phyloP scores from a whole-genome alignment of 1,140 invertebrate genomes.

The Heliconius eleuchia region DNA sequence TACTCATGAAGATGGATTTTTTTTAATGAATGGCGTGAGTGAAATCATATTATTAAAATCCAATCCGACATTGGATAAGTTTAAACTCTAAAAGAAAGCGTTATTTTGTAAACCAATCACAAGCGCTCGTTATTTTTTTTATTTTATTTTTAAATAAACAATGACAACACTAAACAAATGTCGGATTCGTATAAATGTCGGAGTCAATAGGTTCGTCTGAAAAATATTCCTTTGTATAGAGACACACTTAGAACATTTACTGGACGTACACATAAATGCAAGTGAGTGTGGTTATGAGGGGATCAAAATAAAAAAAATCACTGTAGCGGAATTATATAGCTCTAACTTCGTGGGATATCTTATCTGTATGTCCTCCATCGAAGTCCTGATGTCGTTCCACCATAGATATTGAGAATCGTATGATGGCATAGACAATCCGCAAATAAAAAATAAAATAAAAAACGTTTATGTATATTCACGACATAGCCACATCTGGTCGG shows the following conservation, averaged over 20 bases:
- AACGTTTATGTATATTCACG: constrained; percentile 29
- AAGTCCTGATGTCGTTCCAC: constrained; percentile 44
- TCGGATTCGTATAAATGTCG: constrained; percentile 63
- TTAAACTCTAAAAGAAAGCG: constrained; percentile 56
- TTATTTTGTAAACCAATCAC: constrained; percentile 81
- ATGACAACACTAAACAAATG: constrained; percentile 77
- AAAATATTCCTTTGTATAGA: constrained; percentile 17
- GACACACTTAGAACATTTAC: constrained; percentile 36
- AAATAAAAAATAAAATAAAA: constrained; percentile 31
- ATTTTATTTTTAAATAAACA: constrained; percentile 43
- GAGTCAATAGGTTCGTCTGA: constrained; percentile 26
- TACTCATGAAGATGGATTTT: constrained; percentile 49
- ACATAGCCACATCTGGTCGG: constrained; percentile 47
- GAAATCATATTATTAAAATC: constrained; percentile 53
- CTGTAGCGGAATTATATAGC: constrained; percentile 62
- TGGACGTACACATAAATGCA: constrained; percentile 73
- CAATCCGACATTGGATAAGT: constrained; percentile 73
- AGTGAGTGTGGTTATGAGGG: constrained; percentile 77
- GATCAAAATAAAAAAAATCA: constrained; percentile 54
- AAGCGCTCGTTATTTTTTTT: constrained; percentile 60
- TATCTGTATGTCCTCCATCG: constrained; percentile 22
- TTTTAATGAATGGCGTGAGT: constrained; percentile 41
- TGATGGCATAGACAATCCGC: constrained; percentile 58
- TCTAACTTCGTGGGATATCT: constrained; percentile 22
- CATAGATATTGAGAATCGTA: constrained; percentile 68